Percentiles rank a stretch among this genome's conserved stretches.
Evolutionary conservation across 2,113 vertebrate genomes (phyloP).

Genomic region (Conger conger): DNA sequence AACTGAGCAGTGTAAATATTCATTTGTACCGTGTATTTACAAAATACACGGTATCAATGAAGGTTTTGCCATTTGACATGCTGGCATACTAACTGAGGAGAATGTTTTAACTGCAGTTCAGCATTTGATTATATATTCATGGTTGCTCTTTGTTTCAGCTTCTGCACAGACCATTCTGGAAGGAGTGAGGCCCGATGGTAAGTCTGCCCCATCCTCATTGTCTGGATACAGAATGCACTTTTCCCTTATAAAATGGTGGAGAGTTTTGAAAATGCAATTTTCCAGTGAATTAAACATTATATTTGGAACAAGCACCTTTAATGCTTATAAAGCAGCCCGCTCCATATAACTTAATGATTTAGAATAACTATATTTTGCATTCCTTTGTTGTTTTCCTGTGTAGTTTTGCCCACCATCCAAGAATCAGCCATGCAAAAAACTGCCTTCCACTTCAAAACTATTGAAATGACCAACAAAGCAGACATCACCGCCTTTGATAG

Average conservation of each 20-base stretch:
- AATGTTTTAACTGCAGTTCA: not conserved
- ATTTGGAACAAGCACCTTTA: too few species aligned
- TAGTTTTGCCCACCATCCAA: slow-evolving; percentile 27
- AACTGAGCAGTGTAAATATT: not conserved
- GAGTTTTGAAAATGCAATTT: too few species aligned
- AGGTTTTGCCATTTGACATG: too few species aligned
- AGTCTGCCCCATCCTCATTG: slow-evolving; percentile 9
- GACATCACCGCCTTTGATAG: slow-evolving; percentile 52
- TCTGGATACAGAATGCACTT: not conserved
- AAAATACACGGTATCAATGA: too few species aligned
- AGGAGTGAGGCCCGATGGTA: slow-evolving; percentile 56
- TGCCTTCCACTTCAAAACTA: slow-evolving; percentile 60
- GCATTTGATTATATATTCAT: not conserved
- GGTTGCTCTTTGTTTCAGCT: slow-evolving; percentile 41
- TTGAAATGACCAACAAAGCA: slow-evolving; percentile 56
- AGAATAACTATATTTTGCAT: not conserved
- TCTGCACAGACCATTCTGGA: slow-evolving; percentile 55
- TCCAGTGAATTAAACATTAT: too few species aligned
- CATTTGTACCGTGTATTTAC: not conserved
- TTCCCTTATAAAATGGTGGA: too few species aligned
- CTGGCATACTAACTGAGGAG: too few species aligned
- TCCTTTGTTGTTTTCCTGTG: slow-evolving; percentile 35
- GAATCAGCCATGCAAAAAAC: slow-evolving; percentile 56
- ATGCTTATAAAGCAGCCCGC: too few species aligned
- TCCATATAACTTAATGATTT: not conserved